phyloP scores from a whole-genome alignment of 1,140 invertebrate species.

The Macrobrachium nipponense region DNA sequence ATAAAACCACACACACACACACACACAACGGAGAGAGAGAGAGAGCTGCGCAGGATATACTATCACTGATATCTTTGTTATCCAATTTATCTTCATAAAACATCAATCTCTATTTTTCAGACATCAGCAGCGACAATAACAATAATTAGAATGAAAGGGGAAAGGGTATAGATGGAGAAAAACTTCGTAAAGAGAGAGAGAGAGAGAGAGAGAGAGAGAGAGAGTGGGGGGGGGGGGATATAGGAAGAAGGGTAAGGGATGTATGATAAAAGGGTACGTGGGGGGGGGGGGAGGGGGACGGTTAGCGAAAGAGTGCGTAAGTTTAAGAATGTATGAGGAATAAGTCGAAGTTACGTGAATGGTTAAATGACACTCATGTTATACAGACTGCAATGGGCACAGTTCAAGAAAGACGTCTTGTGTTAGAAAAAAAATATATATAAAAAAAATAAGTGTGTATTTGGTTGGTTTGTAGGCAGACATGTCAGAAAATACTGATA shows the following conservation, averaged over 20 bases:
- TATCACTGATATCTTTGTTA: too few relatives aligned
- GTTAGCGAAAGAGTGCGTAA: background rate
- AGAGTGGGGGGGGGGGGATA: background rate
- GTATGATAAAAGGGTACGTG: background rate
- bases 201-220: constrained; percentile 5
- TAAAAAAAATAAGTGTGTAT: background rate
- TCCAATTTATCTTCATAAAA: too few relatives aligned
- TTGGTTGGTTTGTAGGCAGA: background rate
- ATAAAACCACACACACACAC: too few relatives aligned
- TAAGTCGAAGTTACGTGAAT: too few relatives aligned
- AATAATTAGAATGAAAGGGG: background rate
- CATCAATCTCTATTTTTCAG: too few relatives aligned
- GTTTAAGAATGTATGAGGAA: background rate
- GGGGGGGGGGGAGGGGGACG: background rate
- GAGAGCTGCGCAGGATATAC: too few relatives aligned
- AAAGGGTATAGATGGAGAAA: background rate
- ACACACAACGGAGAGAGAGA: too few relatives aligned
- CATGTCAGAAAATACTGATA: too few relatives aligned
- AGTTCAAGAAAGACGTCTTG: too few relatives aligned
- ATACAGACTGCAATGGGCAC: too few relatives aligned
- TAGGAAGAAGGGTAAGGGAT: background rate
- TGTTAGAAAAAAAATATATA: background rate
- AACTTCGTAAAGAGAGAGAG: background rate
- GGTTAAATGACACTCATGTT: too few relatives aligned
- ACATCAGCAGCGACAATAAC: too few relatives aligned